Evolutionary conservation across 2,113 vertebrate species (phyloP).

Genomic region (Centrocercus urophasianus): DNA sequence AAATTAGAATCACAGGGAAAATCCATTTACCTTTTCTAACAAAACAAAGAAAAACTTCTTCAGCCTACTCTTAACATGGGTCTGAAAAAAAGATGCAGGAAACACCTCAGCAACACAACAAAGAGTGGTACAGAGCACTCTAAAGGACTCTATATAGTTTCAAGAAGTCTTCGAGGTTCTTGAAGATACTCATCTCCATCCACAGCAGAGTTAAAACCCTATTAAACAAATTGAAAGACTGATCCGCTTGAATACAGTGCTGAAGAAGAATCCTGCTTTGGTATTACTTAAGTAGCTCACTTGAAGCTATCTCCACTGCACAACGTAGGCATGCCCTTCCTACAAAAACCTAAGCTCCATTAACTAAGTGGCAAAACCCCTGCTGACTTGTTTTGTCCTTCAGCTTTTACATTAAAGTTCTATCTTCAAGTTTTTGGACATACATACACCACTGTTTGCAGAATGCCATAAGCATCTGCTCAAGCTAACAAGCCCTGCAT

Average conservation of each 20-base stretch:
- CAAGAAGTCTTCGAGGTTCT: neutral
- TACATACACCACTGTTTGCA: neutral
- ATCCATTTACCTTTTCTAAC: neutral
- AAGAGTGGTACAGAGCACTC: neutral
- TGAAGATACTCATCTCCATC: neutral
- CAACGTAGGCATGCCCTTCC: neutral
- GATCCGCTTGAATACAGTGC: neutral
- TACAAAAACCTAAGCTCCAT: neutral
- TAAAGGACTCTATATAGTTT: neutral
- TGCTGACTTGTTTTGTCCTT: neutral
- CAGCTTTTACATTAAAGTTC: neutral
- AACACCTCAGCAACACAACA: neutral
- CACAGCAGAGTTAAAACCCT: neutral
- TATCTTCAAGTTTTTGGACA: neutral
- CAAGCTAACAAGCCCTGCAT: neutral
- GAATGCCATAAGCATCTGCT: neutral
- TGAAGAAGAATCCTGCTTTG: neutral
- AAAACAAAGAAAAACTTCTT: neutral
- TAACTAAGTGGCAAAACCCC: neutral
- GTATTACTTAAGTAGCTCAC: neutral
- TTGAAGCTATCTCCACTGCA: neutral
- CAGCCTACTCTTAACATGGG: neutral
- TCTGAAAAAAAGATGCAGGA: neutral
- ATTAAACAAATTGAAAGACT: neutral
- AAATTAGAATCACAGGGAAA: neutral